phyloP scores from a whole-genome alignment of 2,113 vertebrate genomes.

The Leptobrachium leishanense region DNA sequence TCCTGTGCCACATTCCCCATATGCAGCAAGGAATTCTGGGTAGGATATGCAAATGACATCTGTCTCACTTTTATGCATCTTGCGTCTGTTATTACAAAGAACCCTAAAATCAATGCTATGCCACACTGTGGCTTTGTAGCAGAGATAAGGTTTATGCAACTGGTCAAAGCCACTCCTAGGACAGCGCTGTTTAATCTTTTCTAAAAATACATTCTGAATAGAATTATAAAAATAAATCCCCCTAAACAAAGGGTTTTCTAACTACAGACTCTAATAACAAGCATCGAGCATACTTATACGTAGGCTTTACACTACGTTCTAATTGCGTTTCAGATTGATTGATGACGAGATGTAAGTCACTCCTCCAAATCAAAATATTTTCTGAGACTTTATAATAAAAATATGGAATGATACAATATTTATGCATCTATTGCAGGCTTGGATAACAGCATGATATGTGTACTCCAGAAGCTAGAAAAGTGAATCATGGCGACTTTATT shows the following conservation, averaged over 20 bases:
- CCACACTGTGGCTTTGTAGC: no score
- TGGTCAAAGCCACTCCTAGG: background rate
- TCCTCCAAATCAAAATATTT: background rate
- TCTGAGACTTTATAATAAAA: slow-evolving; percentile 12
- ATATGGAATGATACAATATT: background rate
- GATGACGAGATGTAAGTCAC: background rate
- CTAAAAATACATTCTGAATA: background rate
- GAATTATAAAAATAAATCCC: background rate
- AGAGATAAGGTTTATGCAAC: background rate
- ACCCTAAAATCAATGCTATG: no score
- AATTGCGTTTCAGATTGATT: slow-evolving; percentile 30
- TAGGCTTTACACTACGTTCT: slow-evolving; percentile 1
- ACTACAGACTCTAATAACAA: slow-evolving; percentile 5
- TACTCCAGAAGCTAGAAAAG: no score
- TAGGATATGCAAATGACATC: no score
- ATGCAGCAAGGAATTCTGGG: no score
- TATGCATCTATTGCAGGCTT: background rate
- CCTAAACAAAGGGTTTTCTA: background rate
- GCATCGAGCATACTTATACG: slow-evolving; percentile 2
- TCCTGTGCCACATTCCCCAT: no score
- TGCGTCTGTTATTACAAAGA: no score
- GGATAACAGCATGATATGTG: no score
- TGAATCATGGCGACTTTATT: no score
- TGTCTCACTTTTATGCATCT: no score
- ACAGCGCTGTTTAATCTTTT: background rate